phyloP scores from a whole-genome alignment of 1,140 invertebrate genomes.

The Lepidurus apus region DNA sequence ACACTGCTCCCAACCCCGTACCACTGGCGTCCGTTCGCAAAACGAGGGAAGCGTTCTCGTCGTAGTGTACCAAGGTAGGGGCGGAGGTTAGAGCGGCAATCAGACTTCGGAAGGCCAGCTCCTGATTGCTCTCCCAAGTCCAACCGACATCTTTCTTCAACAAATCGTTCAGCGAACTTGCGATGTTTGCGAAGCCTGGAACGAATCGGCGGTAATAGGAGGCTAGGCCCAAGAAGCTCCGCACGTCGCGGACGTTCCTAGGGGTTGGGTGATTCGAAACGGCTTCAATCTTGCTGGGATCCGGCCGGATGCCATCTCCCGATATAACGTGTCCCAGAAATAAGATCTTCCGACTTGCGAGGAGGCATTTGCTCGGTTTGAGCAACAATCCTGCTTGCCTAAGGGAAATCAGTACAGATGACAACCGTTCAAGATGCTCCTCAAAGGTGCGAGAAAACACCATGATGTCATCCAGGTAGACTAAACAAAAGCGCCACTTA shows the following conservation, averaged over 20 bases:
- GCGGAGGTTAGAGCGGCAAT: not conserved
- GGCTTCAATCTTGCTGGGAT: not conserved
- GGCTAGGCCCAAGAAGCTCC: constrained; percentile 47
- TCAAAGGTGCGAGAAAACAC: constrained; percentile 30
- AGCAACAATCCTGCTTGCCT: constrained; percentile 27
- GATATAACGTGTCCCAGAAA: constrained; percentile 26
- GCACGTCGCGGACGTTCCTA: constrained; percentile 34
- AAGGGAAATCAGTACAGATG: constrained; percentile 40
- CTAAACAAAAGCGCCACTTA: constrained; percentile 32
- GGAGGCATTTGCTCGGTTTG: constrained; percentile 26
- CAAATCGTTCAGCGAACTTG: constrained; percentile 39
- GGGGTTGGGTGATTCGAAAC: constrained; percentile 41
- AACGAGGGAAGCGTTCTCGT: not conserved
- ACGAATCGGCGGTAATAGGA: constrained; percentile 46
- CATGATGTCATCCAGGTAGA: constrained; percentile 37
- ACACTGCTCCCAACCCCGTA: constrained; percentile 25
- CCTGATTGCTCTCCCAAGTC: constrained; percentile 35
- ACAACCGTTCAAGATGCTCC: constrained; percentile 34
- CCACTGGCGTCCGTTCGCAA: constrained; percentile 30
- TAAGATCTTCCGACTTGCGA: not conserved
- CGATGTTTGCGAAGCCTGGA: constrained; percentile 40
- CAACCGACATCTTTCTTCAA: constrained; percentile 37
- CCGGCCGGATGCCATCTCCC: not conserved
- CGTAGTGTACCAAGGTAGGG: constrained; percentile 23
- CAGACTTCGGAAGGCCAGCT: not conserved